A percentile compares a stretch with the other conserved stretches of the same genome.
phyloP scores from a whole-genome alignment of 2,888 invertebrate genomes.

The Drosophila quinaria region DNA sequence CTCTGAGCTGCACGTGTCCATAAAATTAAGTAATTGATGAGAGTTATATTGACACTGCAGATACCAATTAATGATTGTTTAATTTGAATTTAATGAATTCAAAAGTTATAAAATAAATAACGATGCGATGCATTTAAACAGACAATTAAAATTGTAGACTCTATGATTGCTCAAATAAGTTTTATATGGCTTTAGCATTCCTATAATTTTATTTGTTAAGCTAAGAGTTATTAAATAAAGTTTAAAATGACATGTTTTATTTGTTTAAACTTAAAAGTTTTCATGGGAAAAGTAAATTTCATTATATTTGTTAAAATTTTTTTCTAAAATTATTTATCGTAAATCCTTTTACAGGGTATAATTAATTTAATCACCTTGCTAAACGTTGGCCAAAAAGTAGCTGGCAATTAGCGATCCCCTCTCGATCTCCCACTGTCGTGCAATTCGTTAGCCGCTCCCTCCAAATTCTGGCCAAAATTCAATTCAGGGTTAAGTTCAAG shows the following conservation, averaged over 20 bases:
- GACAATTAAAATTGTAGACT: background rate
- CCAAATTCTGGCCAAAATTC: background rate
- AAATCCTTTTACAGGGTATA: background rate
- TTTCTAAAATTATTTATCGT: no score
- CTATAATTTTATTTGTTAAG: background rate
- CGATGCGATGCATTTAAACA: background rate
- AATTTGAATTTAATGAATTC: background rate
- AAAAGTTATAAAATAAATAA: background rate
- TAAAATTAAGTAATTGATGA: background rate
- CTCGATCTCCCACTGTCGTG: background rate
- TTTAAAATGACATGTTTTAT: background rate
- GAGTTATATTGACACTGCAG: background rate
- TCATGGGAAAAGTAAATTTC: no score
- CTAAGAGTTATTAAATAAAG: no score
- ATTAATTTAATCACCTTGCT: background rate
- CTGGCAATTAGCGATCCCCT: background rate
- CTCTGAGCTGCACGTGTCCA: background rate
- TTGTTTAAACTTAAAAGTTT: no score
- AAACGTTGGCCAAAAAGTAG: background rate
- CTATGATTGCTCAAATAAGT: background rate
- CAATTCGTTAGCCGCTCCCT: background rate
- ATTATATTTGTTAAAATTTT: background rate
- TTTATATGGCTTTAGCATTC: background rate
- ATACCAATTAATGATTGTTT: background rate
- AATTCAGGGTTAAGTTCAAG: conserved; percentile 27